Base-by-base conservation (phyloP, 2,797 vertebrate species). In the Hypotaenidia okinawae region DNA sequence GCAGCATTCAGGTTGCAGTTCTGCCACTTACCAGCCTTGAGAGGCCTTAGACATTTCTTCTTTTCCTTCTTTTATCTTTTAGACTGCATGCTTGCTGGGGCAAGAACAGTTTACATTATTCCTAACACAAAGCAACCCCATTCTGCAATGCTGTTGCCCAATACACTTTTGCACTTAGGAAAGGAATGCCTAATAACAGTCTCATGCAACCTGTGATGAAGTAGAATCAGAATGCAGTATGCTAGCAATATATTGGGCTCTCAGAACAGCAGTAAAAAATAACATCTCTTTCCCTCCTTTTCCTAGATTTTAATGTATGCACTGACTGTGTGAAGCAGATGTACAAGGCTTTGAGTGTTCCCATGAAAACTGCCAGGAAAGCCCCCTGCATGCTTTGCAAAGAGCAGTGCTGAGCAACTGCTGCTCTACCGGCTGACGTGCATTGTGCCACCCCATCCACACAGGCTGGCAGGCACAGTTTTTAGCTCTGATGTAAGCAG, bases 401-500 rank as follows among this genome's bases (percentile, higher is more conserved):
- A 47, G 57, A 61, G 39, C 2, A 6, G 2, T 6, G 68, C 35
- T 10, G 39, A 43, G 4, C 33, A 23, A 7, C 64, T 12, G 30
- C 66, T 32, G 41, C 51, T 70, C 19, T 32, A 4, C 30, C 6
- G 64, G 25, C 15, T 32, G 22, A 1, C 0, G 0, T 6, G n/a
- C 49, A 54, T 16, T 57, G 55, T 14, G 47, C 8, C 2, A 3
- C 6, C n/a, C 39, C 1, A 1, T 4, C 41, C 35, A 8, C 2
- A 0, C 2, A 4, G 12, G 35, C 54, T 70, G 57, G 75, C 17
- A 64, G 49, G 16, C 69, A 41, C 58, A 54, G 30, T 28, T 54
- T 51, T 30, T 8, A 33, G 30, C 11, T 33, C 57, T 61, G 33
- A 6, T 9, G 9, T 11, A 18, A 78, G 58, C 43, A 92, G 35